Conservation (phyloP, 1,140 invertebrate genomes). For the Zaprionus inermis region DNA sequence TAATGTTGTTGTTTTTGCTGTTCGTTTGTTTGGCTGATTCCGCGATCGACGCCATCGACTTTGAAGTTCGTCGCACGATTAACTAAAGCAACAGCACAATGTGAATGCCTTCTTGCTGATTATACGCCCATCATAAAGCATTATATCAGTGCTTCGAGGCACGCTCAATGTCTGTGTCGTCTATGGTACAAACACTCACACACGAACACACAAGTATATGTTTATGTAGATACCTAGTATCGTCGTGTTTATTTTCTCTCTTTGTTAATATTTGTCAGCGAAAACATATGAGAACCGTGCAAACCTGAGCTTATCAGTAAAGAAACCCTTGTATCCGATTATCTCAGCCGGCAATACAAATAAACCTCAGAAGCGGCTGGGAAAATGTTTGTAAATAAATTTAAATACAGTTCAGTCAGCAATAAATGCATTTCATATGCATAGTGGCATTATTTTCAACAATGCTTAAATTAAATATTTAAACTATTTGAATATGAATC, state of each 20-base stretch:
- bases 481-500: slow-evolving; percentile 2
- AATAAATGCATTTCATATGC: slow-evolving; percentile 9
- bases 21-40: slow-evolving; percentile 42
- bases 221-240: slow-evolving; percentile 22
- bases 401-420: not conserved
- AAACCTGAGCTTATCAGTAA: slow-evolving; percentile 24
- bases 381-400: slow-evolving; percentile 8
- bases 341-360: not conserved
- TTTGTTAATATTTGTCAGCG: slow-evolving; percentile 34
- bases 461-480: slow-evolving; percentile 11
- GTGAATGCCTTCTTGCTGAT: slow-evolving; percentile 46
- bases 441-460: not conserved
- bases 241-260: slow-evolving; percentile 33
- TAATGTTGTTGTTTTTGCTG: slow-evolving; percentile 16
- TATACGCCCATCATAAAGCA: slow-evolving; percentile 40
- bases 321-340: not conserved
- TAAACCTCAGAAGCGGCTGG: not conserved
- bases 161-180: slow-evolving; percentile 20
- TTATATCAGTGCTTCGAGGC: slow-evolving; percentile 18
- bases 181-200: slow-evolving; percentile 8
- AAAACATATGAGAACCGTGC: slow-evolving; percentile 2
- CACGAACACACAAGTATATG: not conserved
- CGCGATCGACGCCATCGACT: slow-evolving; percentile 41
- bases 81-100: slow-evolving; percentile 59
- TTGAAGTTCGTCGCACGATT: slow-evolving; percentile 70